phyloP scores from a whole-genome alignment of 2,888 invertebrate species.

The Tipula vernalis region DNA sequence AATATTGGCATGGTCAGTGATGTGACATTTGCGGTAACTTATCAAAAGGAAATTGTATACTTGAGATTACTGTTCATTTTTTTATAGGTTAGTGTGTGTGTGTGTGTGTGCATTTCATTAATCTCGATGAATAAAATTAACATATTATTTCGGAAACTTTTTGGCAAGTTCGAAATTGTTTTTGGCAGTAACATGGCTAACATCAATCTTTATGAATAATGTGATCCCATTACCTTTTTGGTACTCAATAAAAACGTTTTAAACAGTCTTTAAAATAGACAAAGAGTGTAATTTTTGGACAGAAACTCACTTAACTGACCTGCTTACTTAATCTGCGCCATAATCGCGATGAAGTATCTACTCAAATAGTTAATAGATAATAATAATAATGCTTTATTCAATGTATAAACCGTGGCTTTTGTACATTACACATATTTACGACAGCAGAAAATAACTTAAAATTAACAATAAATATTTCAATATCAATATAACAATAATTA shows the following conservation, averaged over 20 bases:
- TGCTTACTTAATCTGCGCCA: too few relatives aligned
- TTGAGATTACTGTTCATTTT: background rate
- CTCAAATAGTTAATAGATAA: too few relatives aligned
- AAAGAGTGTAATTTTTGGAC: background rate
- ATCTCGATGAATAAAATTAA: background rate
- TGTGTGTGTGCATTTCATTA: background rate
- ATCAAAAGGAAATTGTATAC: background rate
- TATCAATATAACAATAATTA: too few relatives aligned
- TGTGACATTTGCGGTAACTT: background rate
- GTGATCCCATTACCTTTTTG: background rate
- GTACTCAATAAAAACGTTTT: background rate
- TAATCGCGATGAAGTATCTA: too few relatives aligned
- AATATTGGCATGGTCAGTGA: background rate
- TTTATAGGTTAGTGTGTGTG: background rate
- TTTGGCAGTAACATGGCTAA: background rate
- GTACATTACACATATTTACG: too few relatives aligned
- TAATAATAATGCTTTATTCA: too few relatives aligned
- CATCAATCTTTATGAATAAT: background rate
- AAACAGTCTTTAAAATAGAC: background rate
- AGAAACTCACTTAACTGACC: too few relatives aligned
- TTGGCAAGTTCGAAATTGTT: background rate
- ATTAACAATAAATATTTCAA: too few relatives aligned
- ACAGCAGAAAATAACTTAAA: too few relatives aligned
- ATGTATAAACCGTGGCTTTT: too few relatives aligned
- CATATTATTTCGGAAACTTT: background rate